Evolutionary conservation across 2,113 vertebrate species (phyloP).

Genomic region (Hepsetus odoe): DNA sequence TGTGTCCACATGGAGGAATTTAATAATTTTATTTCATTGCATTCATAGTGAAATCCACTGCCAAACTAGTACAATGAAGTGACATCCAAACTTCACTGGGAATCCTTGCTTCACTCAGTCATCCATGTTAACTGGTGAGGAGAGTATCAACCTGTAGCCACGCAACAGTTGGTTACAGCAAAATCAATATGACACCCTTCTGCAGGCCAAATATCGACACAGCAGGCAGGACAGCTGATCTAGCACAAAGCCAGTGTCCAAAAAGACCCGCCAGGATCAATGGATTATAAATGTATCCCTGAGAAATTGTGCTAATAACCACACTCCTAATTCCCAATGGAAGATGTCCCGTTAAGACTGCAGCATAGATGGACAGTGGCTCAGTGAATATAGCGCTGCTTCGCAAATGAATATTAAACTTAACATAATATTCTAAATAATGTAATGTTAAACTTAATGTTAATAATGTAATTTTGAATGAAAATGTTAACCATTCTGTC

Average conservation of each 20-base stretch:
- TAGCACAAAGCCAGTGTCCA: constrained; percentile 56
- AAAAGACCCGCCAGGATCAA: constrained; percentile 54
- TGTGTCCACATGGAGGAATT: too few relatives aligned
- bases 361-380: not conserved
- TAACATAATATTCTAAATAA: too few relatives aligned
- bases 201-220: constrained; percentile 62
- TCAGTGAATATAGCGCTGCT: not conserved
- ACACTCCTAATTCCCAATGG: constrained; percentile 38
- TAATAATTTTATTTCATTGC: too few relatives aligned
- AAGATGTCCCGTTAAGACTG: constrained; percentile 13
- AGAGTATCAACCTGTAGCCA: constrained; percentile 58
- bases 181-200: constrained; percentile 56
- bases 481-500: too few relatives aligned
- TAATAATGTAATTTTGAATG: too few relatives aligned
- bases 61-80: not conserved
- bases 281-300: constrained; percentile 59
- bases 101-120: not conserved
- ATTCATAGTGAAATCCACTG: not conserved
- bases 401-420: not conserved
- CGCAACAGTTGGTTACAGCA: constrained; percentile 62
- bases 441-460: not conserved
- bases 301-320: constrained; percentile 58
- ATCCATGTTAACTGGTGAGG: constrained; percentile 34
- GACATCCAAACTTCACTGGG: not conserved
- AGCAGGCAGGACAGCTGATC: constrained; percentile 54